Evolutionary conservation across 1,140 invertebrate genomes (phyloP).

Genomic region (Phymastichus coffea): DNA sequence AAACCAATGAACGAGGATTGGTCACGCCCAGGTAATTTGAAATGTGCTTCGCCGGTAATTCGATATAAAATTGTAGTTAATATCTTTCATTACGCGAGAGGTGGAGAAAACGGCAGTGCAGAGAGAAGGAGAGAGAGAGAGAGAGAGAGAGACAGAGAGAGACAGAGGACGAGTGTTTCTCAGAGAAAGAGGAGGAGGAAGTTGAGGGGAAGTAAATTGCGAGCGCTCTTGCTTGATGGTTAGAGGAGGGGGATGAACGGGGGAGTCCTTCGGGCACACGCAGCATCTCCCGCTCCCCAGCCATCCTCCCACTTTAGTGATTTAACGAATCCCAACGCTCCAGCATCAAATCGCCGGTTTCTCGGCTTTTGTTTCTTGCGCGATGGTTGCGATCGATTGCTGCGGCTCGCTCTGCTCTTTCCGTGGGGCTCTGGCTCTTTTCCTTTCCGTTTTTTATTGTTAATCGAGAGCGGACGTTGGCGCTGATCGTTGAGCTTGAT

Average conservation of each 20-base stretch:
- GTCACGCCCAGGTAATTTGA: conserved; percentile 55
- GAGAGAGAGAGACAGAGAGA: conserved; percentile 15
- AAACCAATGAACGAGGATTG: too few relatives aligned
- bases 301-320: conserved; percentile 35
- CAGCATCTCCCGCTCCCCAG: conserved; percentile 20
- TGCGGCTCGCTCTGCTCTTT: conserved; percentile 29
- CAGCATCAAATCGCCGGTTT: conserved; percentile 24
- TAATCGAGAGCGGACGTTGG: too few relatives aligned
- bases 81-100: conserved; percentile 56
- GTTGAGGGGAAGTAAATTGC: too few relatives aligned
- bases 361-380: conserved; percentile 21
- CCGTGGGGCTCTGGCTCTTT: too few relatives aligned
- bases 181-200: conserved; percentile 7
- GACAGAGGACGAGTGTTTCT: neutral
- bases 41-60: conserved; percentile 56
- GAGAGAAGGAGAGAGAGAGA: neutral
- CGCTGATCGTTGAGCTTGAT: too few relatives aligned
- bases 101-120: neutral
- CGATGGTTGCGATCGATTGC: too few relatives aligned
- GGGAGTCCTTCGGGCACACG: too few relatives aligned
- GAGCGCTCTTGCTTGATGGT: too few relatives aligned
- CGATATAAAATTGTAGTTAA: conserved; percentile 61
- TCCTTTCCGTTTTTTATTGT: conserved; percentile 30
- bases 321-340: conserved; percentile 40
- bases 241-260: too few relatives aligned